phyloP scores from a whole-genome alignment of 2,888 invertebrate species.

The Amiota mariae region DNA sequence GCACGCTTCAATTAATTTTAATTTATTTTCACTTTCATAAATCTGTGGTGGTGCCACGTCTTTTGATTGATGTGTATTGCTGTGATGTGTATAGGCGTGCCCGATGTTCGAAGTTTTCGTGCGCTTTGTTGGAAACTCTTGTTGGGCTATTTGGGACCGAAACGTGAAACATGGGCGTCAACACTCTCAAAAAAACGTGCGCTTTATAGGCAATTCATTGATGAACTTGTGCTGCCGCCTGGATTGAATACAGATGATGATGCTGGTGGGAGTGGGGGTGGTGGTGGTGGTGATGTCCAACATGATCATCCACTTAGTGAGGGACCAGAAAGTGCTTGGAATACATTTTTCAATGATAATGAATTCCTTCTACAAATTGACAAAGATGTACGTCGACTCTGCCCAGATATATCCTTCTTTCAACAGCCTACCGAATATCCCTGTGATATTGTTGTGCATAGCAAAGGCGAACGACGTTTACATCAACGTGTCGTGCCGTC shows the following conservation, averaged over 20 bases:
- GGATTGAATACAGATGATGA: constrained; percentile 75
- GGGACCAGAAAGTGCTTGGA: constrained; percentile 96
- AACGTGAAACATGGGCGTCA: constrained; percentile 80
- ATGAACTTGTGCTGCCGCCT: constrained; percentile 91
- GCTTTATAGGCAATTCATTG: constrained; percentile 87
- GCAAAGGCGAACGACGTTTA: constrained; percentile 86
- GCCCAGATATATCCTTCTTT: constrained; percentile 98
- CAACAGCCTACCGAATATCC: constrained; percentile 95
- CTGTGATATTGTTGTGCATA: constrained; percentile 85
- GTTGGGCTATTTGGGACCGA: constrained; percentile 86
- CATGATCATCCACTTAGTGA: constrained; percentile 93
- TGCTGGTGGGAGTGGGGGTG: constrained; percentile 35
- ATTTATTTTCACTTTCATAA: background rate
- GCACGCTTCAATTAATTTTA: constrained; percentile 7
- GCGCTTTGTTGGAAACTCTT: constrained; percentile 92
- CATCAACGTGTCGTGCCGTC: constrained; percentile 92
- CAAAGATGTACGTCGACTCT: constrained; percentile 94
- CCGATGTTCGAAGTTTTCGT: constrained; percentile 88
- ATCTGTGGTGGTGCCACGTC: constrained; percentile 24
- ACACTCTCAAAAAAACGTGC: constrained; percentile 84
- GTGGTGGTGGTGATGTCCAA: constrained; percentile 51
- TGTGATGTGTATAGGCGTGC: constrained; percentile 82
- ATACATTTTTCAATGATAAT: constrained; percentile 95
- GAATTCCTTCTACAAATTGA: constrained; percentile 98
- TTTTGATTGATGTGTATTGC: constrained; percentile 27